These are phyloP conservation scores for Mobula hypostoma DNA, from an alignment of 2,113 vertebrate species.

Conservation along the genomic window DNA sequence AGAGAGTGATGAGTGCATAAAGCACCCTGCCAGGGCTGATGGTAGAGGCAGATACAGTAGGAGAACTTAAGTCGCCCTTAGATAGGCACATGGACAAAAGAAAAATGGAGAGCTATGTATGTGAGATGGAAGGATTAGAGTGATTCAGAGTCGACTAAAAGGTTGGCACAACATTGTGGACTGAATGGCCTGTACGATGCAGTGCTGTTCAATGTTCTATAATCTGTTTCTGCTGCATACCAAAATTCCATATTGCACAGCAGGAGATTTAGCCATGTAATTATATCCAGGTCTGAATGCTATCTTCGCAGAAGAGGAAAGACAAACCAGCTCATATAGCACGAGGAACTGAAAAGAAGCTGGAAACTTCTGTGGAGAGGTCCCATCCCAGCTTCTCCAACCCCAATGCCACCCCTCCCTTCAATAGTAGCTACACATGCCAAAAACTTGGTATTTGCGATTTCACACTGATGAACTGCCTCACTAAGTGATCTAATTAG, in stretches of 20 bases:
- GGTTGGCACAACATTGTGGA: no score
- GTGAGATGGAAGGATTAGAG: no score
- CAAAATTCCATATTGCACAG: neutral
- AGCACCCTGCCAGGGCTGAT: no score
- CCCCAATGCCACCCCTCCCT: no score
- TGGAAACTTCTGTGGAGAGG: neutral
- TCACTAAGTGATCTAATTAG: neutral
- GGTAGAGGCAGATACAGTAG: no score
- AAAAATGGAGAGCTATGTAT: no score
- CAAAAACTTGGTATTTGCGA: neutral
- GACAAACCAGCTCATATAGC: neutral
- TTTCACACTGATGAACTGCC: neutral
- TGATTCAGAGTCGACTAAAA: no score
- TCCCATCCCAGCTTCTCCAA: neutral
- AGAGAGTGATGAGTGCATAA: no score
- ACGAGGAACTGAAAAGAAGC: neutral
- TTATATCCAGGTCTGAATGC: neutral
- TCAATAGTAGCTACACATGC: neutral
- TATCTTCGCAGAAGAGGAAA: neutral
- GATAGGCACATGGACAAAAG: no score
- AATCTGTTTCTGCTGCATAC: neutral
- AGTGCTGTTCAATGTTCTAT: neutral
- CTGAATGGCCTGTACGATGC: no score
- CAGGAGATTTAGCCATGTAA: neutral
- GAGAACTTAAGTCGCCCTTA: no score